Percentiles rank a stretch among this genome's conserved stretches.
These are phyloP conservation scores for Subanguina moxae DNA, from an alignment of 1,140 invertebrate species.

Conservation along the genomic window DNA sequence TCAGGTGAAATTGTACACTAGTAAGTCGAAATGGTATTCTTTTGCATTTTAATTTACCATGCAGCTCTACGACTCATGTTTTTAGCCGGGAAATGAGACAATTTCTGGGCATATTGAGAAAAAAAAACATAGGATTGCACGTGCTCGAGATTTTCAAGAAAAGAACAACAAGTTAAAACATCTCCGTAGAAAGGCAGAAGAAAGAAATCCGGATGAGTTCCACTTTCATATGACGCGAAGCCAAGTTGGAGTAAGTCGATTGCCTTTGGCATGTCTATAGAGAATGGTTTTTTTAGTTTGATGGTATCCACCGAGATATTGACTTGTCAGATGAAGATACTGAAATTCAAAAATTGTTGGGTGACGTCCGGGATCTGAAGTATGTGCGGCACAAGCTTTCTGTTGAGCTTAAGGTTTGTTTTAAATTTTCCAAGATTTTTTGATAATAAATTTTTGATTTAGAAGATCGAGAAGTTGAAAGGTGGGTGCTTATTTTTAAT, in stretches of 20 bases:
- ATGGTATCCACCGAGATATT: slow-evolving; percentile 69
- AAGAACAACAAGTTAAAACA: slow-evolving; percentile 78
- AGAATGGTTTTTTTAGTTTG: slow-evolving; percentile 53
- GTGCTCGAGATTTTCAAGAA: slow-evolving; percentile 68
- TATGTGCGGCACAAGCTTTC: slow-evolving; percentile 80
- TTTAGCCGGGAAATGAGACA: slow-evolving; percentile 30
- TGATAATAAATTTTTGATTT: slow-evolving; percentile 19
- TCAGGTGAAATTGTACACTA: too few species aligned
- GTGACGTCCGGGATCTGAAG: slow-evolving; percentile 83
- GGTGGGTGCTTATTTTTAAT: too few species aligned
- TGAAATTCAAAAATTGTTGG: slow-evolving; percentile 76
- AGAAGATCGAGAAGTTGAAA: slow-evolving; percentile 80
- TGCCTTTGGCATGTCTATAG: too few species aligned
- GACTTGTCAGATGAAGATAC: slow-evolving; percentile 67
- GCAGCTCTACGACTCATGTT: not conserved
- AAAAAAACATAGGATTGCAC: slow-evolving; percentile 85
- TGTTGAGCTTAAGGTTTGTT: slow-evolving; percentile 71
- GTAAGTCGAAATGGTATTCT: too few species aligned
- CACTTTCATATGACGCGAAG: slow-evolving; percentile 96
- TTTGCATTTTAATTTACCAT: not conserved
- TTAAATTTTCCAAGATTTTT: slow-evolving; percentile 1
- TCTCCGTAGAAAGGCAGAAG: slow-evolving; percentile 76
- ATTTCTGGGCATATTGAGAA: slow-evolving; percentile 70
- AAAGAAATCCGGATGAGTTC: slow-evolving; percentile 96
- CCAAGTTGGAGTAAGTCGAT: slow-evolving; percentile 66